Base-by-base conservation (phyloP, 1,140 invertebrate species). In the Cryptotermes secundus region DNA sequence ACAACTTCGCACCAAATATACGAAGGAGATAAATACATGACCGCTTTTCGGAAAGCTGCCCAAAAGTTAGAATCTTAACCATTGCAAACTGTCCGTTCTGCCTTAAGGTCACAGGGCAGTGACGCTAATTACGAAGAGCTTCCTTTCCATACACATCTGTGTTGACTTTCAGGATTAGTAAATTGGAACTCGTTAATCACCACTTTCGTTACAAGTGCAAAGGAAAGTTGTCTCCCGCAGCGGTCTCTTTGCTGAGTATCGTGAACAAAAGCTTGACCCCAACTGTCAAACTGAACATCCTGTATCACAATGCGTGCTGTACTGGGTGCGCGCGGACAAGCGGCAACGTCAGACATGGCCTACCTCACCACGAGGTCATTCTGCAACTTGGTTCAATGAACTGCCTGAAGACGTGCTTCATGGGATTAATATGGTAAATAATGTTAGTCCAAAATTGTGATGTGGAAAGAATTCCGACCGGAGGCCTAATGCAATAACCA, bases 391-490 rank as follows among this genome's bases (percentile, higher is more conserved):
- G 59, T 72, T 72, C 59, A 72, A 72, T 31, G 59, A 72, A 72
- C 59, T 14, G 14, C 59, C 59, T 2, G 4, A 3, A 72, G 59
- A 72, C 26, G n/a, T 3, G 59, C 59, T 7, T 49, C 59, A 31
- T 31, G 26, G 59, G 31, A 72, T 31, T 72, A 72, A 72, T 72
- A 72, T 72, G 59, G 59, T n/a, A 72, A 72, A 72, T 72, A 72
- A 72, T 14, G 26, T 72, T 31, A 72, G 59, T 0, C 26, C 45
- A 22, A 19, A 22, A n/a, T 72, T n/a, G 7, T 72, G 59, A 31
- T 7, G 7, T 26, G 26, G 10, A 31, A 72, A 31, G 59, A 72
- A 72, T 72, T 26, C 59, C 31, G 59, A 72, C 59, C 59, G 26
- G 59, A 7, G 59, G 59, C 59, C 59, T 72, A 19, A 26, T 59